Conservation (phyloP, 2,797 vertebrate genomes). For the Eospalax fontanierii region DNA sequence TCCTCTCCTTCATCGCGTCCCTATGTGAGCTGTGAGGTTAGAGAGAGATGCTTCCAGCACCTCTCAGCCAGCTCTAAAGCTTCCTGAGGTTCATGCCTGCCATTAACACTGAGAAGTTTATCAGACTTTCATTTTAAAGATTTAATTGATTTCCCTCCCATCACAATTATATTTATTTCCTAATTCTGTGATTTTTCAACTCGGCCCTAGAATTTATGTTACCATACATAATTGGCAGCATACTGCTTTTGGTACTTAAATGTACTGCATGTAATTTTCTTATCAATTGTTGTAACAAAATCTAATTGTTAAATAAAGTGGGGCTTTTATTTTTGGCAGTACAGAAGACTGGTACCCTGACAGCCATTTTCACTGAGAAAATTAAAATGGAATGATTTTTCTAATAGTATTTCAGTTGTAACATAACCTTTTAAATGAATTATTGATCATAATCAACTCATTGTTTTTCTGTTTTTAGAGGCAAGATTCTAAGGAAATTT, state of each 20-base stretch:
- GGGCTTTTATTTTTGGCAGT: background rate
- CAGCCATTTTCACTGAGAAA: background rate
- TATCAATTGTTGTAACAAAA: background rate
- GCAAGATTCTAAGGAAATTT: conserved; percentile 15
- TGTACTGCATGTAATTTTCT: background rate
- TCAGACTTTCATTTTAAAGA: conserved; percentile 33
- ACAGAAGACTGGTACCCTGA: background rate
- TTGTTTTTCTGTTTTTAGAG: background rate
- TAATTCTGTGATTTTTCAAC: background rate
- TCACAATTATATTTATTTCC: background rate
- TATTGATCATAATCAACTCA: background rate
- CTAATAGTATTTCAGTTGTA: background rate
- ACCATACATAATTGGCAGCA: background rate
- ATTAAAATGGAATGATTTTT: background rate
- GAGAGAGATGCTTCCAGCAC: background rate
- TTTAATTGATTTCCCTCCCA: background rate
- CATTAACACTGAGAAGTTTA: background rate
- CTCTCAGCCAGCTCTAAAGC: background rate
- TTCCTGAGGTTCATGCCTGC: background rate
- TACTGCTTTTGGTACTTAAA: background rate
- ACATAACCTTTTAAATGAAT: conserved; percentile 13
- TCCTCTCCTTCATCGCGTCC: too few species aligned
- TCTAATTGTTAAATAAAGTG: background rate
- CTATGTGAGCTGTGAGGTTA: background rate
- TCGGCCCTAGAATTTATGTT: background rate